A percentile compares a stretch with the other conserved stretches of the same genome.
Evolutionary conservation across 92 coral and sea anemone species (phyloP).

Genomic region (Parazoanthus swiftii): DNA sequence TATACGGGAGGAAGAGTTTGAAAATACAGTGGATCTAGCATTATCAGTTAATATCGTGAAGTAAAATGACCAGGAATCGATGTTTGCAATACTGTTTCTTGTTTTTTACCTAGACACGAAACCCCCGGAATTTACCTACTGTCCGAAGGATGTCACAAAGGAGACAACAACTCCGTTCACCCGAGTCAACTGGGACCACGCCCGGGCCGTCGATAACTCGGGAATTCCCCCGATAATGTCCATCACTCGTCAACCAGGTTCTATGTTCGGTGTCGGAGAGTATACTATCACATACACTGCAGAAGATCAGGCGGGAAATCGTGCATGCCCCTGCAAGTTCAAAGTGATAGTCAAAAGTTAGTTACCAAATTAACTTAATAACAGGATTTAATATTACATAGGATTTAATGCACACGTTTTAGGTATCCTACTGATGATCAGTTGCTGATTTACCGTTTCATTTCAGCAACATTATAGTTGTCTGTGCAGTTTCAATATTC

Average conservation of each 20-base stretch:
- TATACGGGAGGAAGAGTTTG: too few relatives aligned
- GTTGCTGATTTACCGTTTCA: too few relatives aligned
- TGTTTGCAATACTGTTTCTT: background rate
- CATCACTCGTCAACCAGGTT: background rate
- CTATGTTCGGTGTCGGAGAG: background rate
- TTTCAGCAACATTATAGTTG: too few relatives aligned
- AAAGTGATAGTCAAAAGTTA: conserved; percentile 10
- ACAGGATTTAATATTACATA: too few relatives aligned
- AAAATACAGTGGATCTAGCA: too few relatives aligned
- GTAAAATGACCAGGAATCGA: too few relatives aligned
- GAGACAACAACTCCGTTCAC: background rate
- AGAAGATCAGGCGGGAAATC: conserved; percentile 16
- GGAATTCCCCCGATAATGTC: background rate
- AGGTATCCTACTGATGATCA: too few relatives aligned
- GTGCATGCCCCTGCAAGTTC: conserved; percentile 3
- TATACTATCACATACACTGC: background rate
- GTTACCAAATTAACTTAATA: background rate
- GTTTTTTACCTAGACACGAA: background rate
- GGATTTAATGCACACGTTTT: too few relatives aligned
- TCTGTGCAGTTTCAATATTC: background rate
- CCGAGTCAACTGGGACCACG: conserved; percentile 13
- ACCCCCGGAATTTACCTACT: background rate
- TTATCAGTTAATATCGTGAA: too few relatives aligned
- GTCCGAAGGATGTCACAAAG: background rate
- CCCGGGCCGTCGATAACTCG: conserved; percentile 1